phyloP scores from a whole-genome alignment of 2,888 invertebrate genomes.

The Luffia ferchaultella region DNA sequence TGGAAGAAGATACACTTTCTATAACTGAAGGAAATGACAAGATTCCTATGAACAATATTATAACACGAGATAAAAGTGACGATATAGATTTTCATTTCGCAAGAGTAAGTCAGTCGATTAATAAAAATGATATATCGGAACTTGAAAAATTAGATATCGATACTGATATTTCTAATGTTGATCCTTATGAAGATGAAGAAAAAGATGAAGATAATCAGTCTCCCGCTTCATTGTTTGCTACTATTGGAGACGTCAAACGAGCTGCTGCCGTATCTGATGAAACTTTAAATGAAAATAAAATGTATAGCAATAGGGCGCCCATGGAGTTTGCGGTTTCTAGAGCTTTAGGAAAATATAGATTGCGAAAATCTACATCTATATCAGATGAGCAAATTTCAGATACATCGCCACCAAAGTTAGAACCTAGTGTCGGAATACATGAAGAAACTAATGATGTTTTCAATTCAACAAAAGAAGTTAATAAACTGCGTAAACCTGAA shows the following conservation, averaged over 20 bases:
- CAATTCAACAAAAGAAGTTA: constrained; percentile 32
- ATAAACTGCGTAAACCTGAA: constrained; percentile 42
- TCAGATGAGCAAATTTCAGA: constrained; percentile 73
- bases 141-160: constrained; percentile 64
- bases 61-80: constrained; percentile 56
- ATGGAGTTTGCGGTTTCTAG: constrained; percentile 87
- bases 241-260: constrained; percentile 77
- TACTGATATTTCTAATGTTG: constrained; percentile 66
- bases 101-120: constrained; percentile 55
- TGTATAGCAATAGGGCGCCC: constrained; percentile 69
- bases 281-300: constrained; percentile 60
- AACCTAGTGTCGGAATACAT: constrained; percentile 22
- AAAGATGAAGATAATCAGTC: constrained; percentile 68
- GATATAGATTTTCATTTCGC: constrained; percentile 62
- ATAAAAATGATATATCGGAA: constrained; percentile 53
- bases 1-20: constrained; percentile 33
- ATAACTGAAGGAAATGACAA: constrained; percentile 45
- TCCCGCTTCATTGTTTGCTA: constrained; percentile 75
- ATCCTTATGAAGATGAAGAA: constrained; percentile 66
- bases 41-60: constrained; percentile 22
- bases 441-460: constrained; percentile 30
- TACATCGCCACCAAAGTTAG: constrained; percentile 44
- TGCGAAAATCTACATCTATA: constrained; percentile 75
- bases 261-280: constrained; percentile 69
- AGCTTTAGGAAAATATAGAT: constrained; percentile 81